Conservation (phyloP, 2,888 invertebrate species). For the Vannuccia rotundouncinata region DNA sequence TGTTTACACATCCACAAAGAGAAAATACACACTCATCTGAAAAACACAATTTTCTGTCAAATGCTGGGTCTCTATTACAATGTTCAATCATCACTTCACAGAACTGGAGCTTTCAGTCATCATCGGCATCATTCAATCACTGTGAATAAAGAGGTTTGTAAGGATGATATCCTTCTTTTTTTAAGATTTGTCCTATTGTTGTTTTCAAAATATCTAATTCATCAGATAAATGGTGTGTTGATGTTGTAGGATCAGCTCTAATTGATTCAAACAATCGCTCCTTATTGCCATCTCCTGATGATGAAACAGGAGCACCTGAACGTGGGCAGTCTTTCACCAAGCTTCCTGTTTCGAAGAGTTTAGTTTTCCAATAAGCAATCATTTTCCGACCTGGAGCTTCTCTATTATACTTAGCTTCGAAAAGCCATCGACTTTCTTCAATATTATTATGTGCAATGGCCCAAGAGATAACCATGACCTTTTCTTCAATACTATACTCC, state of each 20-base stretch:
- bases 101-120: background rate
- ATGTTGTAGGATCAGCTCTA: background rate
- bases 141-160: slow-evolving; percentile 9
- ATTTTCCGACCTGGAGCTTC: background rate
- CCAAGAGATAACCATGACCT: background rate
- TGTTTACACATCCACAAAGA: background rate
- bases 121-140: background rate
- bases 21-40: background rate
- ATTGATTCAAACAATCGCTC: background rate
- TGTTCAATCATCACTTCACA: background rate
- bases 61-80: background rate
- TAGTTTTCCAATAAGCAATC: background rate
- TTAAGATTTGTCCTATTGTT: background rate
- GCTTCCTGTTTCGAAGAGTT: background rate
- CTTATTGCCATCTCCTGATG: background rate
- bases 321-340: background rate
- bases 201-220: background rate
- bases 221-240: background rate
- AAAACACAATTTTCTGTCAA: background rate
- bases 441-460: background rate
- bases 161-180: background rate
- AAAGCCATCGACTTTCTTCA: background rate
- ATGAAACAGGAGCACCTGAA: background rate
- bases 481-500: background rate
- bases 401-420: background rate